Base-by-base conservation (phyloP, 2,888 invertebrate species). In the Cataglyphis altisquamis region DNA sequence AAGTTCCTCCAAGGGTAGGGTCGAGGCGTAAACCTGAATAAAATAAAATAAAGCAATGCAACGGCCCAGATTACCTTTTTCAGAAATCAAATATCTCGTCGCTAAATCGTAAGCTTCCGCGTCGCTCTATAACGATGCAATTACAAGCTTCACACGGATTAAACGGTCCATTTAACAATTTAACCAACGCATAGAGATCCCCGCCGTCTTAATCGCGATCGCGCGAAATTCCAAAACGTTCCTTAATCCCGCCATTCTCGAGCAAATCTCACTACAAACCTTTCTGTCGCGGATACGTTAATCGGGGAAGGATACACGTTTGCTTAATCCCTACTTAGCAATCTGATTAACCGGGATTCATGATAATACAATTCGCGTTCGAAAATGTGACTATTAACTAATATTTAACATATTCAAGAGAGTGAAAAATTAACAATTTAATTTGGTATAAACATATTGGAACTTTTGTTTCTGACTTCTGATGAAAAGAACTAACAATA, bases 131-230 rank as follows among this genome's bases (percentile, higher is more conserved):
- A 48, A 68, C 45, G 64, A 75, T 41, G 84, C 64, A 73, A 86
- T 84, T 77, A 80, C 48, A 57, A 25, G 57, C 55, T 29, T 66
- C 73, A 39, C 32, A 67, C 67, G 45, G 57, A 83, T 78, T 83
- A 81, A 88, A 80, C 48, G 55, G 67, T 75, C 55, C 80, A 62
- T 73, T 86, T 84, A 83, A 82, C 68, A 74, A 82, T 87, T 88
- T 77, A 88, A 84, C 72, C 74, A 45, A 41, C 32, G 64, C 41
- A 60, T 75, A 64, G 70, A 66, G 70, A 82, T 88, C 73, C 73
- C 57, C 64, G 60, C 52, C 48, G 36, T 62, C 70, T 86, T 83
- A 83, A 73, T 81, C 82, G 74, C 63, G 55, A 84, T 67, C 62
- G 36, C 55, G 10, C 6, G 73, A 83, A 63, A 87, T 85, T 80